Conservation (phyloP, 35 echinoderm and acorn worm genomes). For the Apostichopus californicus region DNA sequence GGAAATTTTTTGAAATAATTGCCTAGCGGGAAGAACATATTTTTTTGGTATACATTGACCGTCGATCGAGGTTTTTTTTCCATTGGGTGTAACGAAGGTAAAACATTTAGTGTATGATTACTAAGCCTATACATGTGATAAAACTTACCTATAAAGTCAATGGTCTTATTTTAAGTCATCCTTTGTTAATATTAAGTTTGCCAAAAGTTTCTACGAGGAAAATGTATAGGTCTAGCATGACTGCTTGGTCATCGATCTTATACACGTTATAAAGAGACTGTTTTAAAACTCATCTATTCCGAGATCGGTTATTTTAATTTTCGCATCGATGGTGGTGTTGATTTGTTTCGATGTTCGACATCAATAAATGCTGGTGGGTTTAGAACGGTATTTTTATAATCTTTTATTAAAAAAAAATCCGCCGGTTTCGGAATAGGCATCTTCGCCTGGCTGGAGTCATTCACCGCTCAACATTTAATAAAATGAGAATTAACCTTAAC, state of each 20-base stretch:
- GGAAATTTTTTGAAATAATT: too few species aligned
- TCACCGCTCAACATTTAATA: constrained; percentile 52
- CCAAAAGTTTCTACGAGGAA: too few species aligned
- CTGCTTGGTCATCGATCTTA: background rate
- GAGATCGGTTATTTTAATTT: background rate
- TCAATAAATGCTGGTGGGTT: background rate
- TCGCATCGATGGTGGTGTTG: background rate
- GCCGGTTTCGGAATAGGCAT: background rate
- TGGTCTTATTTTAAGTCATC: too few species aligned
- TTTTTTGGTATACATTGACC: too few species aligned
- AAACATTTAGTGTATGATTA: too few species aligned
- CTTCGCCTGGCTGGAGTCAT: constrained; percentile 23
- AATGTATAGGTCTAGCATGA: too few species aligned
- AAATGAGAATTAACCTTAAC: constrained; percentile 51
- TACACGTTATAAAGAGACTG: background rate
- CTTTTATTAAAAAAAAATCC: background rate
- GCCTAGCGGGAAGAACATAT: too few species aligned
- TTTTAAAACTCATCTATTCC: constrained; percentile 1
- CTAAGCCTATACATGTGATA: too few species aligned
- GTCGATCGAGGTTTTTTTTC: too few species aligned
- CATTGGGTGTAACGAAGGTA: too few species aligned
- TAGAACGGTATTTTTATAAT: background rate
- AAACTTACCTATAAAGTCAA: too few species aligned
- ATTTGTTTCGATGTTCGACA: background rate
- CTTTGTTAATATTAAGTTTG: too few species aligned